Evolutionary conservation across 30 jellyfish, hydroid and myxozoan genomes (phyloP), one percentile per base, ranked within the genome.

Genomic region (Nemopilema nomurai): DNA sequence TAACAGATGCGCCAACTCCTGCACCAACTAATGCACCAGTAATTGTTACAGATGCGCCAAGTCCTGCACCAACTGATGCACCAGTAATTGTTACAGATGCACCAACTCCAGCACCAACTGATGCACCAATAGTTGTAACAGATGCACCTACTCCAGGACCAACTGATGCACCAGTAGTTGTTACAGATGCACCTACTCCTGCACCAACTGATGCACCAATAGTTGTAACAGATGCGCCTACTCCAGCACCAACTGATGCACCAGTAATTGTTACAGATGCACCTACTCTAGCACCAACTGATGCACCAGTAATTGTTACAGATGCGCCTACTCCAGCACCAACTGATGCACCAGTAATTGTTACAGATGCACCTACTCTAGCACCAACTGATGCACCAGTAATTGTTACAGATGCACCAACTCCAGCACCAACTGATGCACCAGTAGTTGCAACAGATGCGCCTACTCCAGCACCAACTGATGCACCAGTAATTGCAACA

Each of bases 401-500:
- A 33, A 33, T 51, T 31, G 84, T 74, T 17, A 0, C 84, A 29
- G 84, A 28, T 50, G 72, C 8, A 30, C 52, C 70, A 74, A 67
- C 26, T 71, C 65, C 22, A 28, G 51, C 28, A 66, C n/a, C n/a
- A n/a, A 71, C 57, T 9, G 30, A 49, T 30, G 82, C 82, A 9
- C 62, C 82, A 29, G 79, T 22, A 16, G 82, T 31, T 26, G 62
- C 24, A 8, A 64, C 74, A 64, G 74, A 64, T 64, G 74, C 74
- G 24, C 74, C 74, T 18, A 29, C 24, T 7, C n/a, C n/a, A n/a
- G 74, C 24, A 9, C 16, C 20, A 17, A 76, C 89, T 27, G 81
- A 79, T 24, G 80, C 81, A 64, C 74, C 74, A 69, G 18, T 50
- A 71, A 33, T 49, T 71, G 62, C 41, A 9, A 71, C 82, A 28